These are phyloP conservation scores for Mastomys natalensis DNA, from an alignment of 2,113 vertebrate genomes.

Conservation along the genomic window DNA sequence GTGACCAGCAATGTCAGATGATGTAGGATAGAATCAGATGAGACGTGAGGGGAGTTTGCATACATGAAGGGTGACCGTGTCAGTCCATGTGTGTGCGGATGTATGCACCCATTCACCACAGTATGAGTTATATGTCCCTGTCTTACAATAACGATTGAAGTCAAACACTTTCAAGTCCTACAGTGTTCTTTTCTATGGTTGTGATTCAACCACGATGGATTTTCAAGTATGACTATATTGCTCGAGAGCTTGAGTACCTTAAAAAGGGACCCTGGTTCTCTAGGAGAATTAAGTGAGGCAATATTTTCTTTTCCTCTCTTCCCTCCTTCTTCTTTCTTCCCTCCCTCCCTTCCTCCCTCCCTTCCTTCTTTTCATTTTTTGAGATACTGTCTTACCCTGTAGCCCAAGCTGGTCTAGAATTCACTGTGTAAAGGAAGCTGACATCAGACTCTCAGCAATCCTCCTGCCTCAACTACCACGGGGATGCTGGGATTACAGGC, in stretches of 20 bases:
- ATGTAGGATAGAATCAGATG: not conserved
- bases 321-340: too few species aligned
- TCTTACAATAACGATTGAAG: not conserved
- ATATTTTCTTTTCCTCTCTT: not conserved
- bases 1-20: not conserved
- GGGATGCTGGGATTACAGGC: not conserved
- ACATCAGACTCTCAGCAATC: not conserved
- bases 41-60: not conserved
- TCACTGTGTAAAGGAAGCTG: not conserved
- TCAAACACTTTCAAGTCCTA: not conserved
- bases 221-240: not conserved
- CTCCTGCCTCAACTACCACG: not conserved
- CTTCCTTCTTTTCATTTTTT: not conserved
- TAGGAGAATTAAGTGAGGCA: constrained; percentile 5
- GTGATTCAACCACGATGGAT: not conserved
- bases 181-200: not conserved
- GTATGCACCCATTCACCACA: not conserved
- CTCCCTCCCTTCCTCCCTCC: too few species aligned
- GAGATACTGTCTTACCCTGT: not conserved
- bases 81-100: not conserved
- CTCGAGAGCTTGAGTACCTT: not conserved
- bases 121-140: not conserved
- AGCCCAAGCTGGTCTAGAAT: not conserved
- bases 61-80: not conserved
- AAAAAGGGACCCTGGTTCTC: not conserved